Base-by-base conservation (phyloP, 2,888 invertebrate genomes). In the Pemphredon lugubris region DNA sequence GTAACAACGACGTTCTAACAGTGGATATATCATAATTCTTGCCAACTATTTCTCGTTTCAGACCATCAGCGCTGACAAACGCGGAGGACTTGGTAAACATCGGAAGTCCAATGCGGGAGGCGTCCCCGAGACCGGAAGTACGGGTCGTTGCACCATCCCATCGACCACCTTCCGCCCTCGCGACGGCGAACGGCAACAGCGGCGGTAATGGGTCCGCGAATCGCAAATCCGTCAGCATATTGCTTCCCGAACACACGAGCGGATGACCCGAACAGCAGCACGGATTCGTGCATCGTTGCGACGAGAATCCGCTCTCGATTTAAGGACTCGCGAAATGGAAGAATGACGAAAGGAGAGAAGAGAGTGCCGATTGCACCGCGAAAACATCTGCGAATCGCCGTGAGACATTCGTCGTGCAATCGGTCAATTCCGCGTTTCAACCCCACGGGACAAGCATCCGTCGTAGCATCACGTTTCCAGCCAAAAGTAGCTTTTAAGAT, bases 201-300 rank as follows among this genome's bases (percentile, higher is more conserved):
- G 26, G 58, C 34, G 34, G 39, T 18, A 65, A 74, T 32, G 61
- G 61, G 44, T 59, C 77, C 11, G 65, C 81, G 34, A 83, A 79
- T 73, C 88, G 89, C 59, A 89, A 89, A 73, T 89, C 89, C 61
- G 89, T 89, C 64, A 89, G 88, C 83, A 89, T 89, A 78, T 73
- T 89, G 55, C 74, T 89, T 37, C 89, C 89, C 44, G 87, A 88
- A 32, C 84, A 88, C 32, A 78, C 81, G 68, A 79, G 71, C 54
- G 88, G 88, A 86, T 88, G 89, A 88, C 87, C 84, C 81, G 84
- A 84, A 21, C 82, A 78, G 23, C 81, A 76, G 14, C 78, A 73
- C 48, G 86, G 87, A 39, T 84, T 88, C 70, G 84, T 87, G 50
- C 86, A 86, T 63, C 86, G 86, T 54, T 87, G 87, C 81, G 84